phyloP scores from a whole-genome alignment of 2,797 vertebrate species.

The Cryptoprocta ferox region DNA sequence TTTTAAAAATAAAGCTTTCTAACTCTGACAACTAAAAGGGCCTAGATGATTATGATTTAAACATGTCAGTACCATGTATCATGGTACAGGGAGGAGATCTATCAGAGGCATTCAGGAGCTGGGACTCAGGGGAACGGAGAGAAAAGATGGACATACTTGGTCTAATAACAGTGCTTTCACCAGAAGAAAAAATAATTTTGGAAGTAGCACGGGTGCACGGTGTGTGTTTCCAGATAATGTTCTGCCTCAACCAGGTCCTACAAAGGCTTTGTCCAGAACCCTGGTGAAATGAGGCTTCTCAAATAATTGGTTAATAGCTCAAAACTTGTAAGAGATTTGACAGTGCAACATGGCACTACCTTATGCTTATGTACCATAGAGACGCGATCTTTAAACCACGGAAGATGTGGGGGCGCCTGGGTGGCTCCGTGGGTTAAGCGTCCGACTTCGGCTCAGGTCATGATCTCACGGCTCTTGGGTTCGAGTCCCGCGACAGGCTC shows the following conservation, averaged over 20 bases:
- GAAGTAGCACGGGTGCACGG: not conserved
- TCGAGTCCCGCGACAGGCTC: no score
- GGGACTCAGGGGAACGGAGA: not conserved
- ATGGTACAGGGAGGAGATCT: not conserved
- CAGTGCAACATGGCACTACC: not conserved
- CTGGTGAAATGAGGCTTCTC: not conserved
- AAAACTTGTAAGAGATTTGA: not conserved
- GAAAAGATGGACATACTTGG: not conserved
- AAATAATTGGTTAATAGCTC: not conserved
- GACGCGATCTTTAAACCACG: not conserved
- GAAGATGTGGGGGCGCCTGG: no score
- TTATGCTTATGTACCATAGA: not conserved
- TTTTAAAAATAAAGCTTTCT: not conserved
- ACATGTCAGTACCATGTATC: fast-evolving
- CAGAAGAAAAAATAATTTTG: not conserved
- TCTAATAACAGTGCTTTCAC: not conserved
- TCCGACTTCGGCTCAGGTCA: no score
- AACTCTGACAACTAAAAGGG: not conserved
- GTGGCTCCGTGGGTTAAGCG: no score
- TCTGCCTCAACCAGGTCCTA: not conserved
- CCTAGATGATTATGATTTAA: not conserved
- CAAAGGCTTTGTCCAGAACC: not conserved
- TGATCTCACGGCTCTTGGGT: no score
- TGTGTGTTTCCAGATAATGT: not conserved
- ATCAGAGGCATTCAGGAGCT: not conserved